Base-by-base conservation (phyloP, 1,140 invertebrate species). In the Drosophila littoralis region DNA sequence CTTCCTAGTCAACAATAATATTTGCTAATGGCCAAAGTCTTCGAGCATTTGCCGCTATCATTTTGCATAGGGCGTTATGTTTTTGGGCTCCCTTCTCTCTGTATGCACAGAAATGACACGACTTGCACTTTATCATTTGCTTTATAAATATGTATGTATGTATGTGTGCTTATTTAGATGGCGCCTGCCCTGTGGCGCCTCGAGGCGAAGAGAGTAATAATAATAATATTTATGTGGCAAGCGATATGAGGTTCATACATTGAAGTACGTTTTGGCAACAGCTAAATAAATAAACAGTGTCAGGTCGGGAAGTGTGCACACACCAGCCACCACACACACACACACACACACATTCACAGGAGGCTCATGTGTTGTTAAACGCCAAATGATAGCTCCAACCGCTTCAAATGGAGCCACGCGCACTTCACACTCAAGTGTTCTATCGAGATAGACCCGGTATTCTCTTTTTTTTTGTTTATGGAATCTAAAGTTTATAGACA, bases 211-310 rank as follows among this genome's bases (percentile, higher is more conserved):
- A 57, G 65, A 60, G 84, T 77, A 88, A 86, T 86, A 86, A 89
- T 88, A 86, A 86, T 86, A 86, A 86, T 86, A 86, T 86, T 86
- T 86, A 86, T 86, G 86, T 83, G 79, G 76, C 54, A 77, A 86
- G 77, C 74, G 83, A 88, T 86, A 86, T 83, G 79, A 86, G 83
- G 57, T 82, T 82, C 67, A 63, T 79, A 57, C 72, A 77, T 51
- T 60, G 63, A 45, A 76, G 81, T 84, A 77, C 73, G 70, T 77
- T 86, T 81, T 61, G 77, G 60, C 79, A 79, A 65, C 55, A 73
- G 61, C 79, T 86, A 76, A 83, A 86, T 86, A 86, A 88, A 86
- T 86, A 86, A 86, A 77, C 82, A 86, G 59, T 54, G 70, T 43
- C 82, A 67, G 57, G 55, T 10, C 60, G 65, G 71, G 57, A 68